Evolutionary conservation across 2,888 invertebrate species (phyloP).

Genomic region (Diarsia dahlii): DNA sequence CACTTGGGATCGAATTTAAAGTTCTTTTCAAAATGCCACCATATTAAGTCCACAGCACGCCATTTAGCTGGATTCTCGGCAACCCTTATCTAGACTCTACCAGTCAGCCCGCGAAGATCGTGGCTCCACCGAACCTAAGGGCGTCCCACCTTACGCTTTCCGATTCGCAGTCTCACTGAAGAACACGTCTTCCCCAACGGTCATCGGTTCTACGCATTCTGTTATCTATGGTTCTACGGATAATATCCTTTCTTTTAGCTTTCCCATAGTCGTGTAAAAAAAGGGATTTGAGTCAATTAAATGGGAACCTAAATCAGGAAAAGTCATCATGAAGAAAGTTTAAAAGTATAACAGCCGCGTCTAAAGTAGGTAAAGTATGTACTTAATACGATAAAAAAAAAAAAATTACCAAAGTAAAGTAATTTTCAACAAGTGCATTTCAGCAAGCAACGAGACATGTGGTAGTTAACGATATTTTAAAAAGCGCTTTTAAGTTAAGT

Average conservation of each 20-base stretch:
- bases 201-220: neutral
- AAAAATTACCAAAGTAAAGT: neutral
- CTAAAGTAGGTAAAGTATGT: neutral
- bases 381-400: neutral
- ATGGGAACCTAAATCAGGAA: neutral
- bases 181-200: neutral
- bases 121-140: neutral
- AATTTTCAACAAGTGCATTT: constrained; percentile 7
- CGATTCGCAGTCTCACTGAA: neutral
- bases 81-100: neutral
- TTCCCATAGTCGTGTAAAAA: rapidly evolving
- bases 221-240: neutral
- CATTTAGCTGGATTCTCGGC: neutral
- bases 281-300: neutral
- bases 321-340: neutral
- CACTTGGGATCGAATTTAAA: neutral
- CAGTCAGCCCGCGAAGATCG: neutral
- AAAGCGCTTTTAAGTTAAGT: constrained; percentile 20
- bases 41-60: neutral
- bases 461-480: neutral
- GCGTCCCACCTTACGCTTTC: neutral
- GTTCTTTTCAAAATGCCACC: too few species aligned
- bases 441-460: neutral
- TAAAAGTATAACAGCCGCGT: neutral
- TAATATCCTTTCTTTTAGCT: neutral